A percentile compares a stretch with the other conserved stretches of the same genome.
phyloP scores from a whole-genome alignment of 2,113 vertebrate genomes.

The Uria lomvia region DNA sequence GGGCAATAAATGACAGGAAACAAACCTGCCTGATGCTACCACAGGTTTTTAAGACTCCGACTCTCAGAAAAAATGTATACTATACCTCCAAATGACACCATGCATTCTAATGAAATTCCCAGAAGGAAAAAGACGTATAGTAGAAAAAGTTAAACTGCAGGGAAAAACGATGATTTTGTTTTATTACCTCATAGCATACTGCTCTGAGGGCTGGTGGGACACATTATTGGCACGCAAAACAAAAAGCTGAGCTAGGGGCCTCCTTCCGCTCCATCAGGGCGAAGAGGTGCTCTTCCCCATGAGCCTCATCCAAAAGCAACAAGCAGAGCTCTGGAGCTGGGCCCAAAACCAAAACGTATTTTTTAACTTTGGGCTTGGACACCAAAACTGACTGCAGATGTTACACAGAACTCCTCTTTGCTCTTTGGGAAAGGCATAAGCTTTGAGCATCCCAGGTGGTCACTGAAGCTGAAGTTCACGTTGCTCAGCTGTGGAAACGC shows the following conservation, averaged over 20 bases:
- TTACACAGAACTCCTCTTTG: neutral
- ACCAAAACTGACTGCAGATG: neutral
- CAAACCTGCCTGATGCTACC: slow-evolving; percentile 51
- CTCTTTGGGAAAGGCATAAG: neutral
- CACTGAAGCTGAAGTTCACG: neutral
- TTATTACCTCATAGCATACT: neutral
- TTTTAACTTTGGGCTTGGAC: neutral
- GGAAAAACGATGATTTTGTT: neutral
- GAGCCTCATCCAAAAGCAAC: neutral
- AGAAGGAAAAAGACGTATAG: neutral
- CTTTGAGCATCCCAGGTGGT: neutral
- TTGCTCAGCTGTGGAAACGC: neutral
- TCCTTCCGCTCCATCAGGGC: neutral
- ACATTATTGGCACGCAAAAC: neutral
- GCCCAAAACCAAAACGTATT: neutral
- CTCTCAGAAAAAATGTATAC: neutral
- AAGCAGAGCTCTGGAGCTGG: neutral
- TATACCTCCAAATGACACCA: neutral
- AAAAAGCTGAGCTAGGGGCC: neutral
- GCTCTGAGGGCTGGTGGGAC: neutral
- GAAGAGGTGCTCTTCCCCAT: neutral
- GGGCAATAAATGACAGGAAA: slow-evolving; percentile 73
- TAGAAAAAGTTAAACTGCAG: neutral
- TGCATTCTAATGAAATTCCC: neutral
- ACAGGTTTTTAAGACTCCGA: slow-evolving; percentile 15